phyloP scores from a whole-genome alignment of 2,113 vertebrate species.

The Corvus hawaiiensis region DNA sequence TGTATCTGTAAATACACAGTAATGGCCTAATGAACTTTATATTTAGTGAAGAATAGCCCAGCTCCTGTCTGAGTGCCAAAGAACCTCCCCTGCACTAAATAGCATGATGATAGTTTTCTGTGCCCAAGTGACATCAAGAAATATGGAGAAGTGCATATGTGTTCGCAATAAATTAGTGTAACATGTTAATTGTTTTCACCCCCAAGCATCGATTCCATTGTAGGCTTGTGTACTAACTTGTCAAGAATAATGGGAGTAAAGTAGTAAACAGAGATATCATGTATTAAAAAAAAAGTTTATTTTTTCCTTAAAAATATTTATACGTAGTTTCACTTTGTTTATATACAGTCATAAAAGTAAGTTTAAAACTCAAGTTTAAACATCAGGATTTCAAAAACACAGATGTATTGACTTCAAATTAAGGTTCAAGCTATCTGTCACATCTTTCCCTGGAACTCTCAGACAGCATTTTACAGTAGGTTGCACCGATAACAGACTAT shows the following conservation, averaged over 20 bases:
- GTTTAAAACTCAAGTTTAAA: neutral
- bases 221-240: neutral
- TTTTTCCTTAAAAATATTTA: neutral
- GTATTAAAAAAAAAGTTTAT: neutral
- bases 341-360: neutral
- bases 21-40: neutral
- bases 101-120: neutral
- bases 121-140: neutral
- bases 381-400: neutral
- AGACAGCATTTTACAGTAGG: neutral
- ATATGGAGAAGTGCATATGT: neutral
- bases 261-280: neutral
- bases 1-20: neutral
- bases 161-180: neutral
- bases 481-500: neutral
- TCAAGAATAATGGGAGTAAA: neutral
- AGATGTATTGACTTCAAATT: neutral
- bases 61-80: neutral
- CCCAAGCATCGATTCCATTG: neutral
- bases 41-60: neutral
- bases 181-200: neutral
- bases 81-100: neutral
- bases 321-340: neutral
- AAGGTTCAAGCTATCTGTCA: neutral
- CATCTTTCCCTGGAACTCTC: neutral